phyloP scores from a whole-genome alignment of 1,140 invertebrate species.

The Teleopsis dalmanni region DNA sequence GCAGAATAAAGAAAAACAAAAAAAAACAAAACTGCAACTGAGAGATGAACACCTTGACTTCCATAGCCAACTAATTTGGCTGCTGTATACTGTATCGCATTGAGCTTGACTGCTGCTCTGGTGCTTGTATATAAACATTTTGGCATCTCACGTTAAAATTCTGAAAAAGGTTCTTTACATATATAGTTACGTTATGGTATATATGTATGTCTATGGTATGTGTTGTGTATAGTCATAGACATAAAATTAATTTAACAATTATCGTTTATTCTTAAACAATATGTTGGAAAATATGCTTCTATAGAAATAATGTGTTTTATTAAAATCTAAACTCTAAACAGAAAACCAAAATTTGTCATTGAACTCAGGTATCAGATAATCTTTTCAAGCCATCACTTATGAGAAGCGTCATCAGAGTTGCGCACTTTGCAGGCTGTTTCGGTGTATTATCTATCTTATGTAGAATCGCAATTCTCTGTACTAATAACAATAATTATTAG shows the following conservation, averaged over 20 bases:
- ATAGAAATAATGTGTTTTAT: too few relatives aligned
- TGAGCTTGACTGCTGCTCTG: too few relatives aligned
- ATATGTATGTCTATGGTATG: neutral
- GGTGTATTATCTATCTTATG: neutral
- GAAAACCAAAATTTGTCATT: constrained; percentile 10
- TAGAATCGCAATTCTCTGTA: neutral
- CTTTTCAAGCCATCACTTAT: neutral
- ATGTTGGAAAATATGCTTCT: neutral
- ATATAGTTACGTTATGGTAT: neutral
- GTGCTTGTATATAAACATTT: too few relatives aligned
- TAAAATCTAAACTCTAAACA: too few relatives aligned
- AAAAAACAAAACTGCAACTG: too few relatives aligned
- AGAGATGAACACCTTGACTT: too few relatives aligned
- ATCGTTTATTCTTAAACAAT: neutral
- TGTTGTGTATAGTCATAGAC: too few relatives aligned
- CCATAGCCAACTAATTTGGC: too few relatives aligned
- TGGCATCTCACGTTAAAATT: too few relatives aligned
- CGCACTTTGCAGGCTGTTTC: neutral
- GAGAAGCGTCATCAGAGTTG: neutral
- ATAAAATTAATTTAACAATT: neutral
- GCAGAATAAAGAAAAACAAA: too few relatives aligned
- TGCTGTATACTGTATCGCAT: too few relatives aligned
- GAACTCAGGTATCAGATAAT: constrained; percentile 3
- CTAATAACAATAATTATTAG: neutral
- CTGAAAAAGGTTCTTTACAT: neutral